These are phyloP conservation scores for Diarsia rubi DNA, from an alignment of 2,888 invertebrate genomes.

Conservation along the genomic window DNA sequence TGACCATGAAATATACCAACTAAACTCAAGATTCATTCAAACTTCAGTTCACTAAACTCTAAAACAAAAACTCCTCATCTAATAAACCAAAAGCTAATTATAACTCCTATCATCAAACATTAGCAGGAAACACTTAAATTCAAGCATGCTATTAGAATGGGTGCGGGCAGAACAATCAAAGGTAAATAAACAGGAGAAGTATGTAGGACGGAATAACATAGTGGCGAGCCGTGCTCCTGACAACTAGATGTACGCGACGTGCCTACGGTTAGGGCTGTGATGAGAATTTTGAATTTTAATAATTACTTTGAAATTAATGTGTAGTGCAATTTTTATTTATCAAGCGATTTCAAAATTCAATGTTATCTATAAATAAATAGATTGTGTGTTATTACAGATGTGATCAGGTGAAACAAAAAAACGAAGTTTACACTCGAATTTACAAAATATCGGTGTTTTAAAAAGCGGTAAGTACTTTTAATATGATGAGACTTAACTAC, in stretches of 20 bases:
- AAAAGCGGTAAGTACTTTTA: too few relatives aligned
- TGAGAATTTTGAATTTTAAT: not conserved
- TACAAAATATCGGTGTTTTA: not conserved
- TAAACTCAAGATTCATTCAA: not conserved
- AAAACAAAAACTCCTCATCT: conserved; percentile 1
- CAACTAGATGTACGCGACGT: conserved; percentile 51
- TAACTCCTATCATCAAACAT: conserved; percentile 47
- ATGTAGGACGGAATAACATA: conserved; percentile 51
- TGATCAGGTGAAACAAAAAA: too few relatives aligned
- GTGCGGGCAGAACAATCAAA: conserved; percentile 51
- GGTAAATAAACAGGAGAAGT: conserved; percentile 61
- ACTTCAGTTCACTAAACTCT: not conserved
- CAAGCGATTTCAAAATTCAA: too few relatives aligned
- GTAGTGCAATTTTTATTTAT: too few relatives aligned
- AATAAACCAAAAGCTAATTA: conserved; percentile 50
- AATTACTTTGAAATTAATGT: not conserved
- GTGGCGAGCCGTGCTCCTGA: conserved; percentile 45
- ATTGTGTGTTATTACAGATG: too few relatives aligned
- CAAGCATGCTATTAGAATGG: conserved; percentile 42
- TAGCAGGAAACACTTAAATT: conserved; percentile 57
- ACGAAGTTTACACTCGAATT: not conserved
- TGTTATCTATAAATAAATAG: too few relatives aligned
- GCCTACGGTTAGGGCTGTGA: conserved; percentile 48
- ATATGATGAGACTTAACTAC: too few relatives aligned
- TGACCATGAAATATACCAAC: not conserved